These are phyloP conservation scores for Silurus aristotelis DNA, from an alignment of 2,797 vertebrate species.

Conservation along the genomic window DNA sequence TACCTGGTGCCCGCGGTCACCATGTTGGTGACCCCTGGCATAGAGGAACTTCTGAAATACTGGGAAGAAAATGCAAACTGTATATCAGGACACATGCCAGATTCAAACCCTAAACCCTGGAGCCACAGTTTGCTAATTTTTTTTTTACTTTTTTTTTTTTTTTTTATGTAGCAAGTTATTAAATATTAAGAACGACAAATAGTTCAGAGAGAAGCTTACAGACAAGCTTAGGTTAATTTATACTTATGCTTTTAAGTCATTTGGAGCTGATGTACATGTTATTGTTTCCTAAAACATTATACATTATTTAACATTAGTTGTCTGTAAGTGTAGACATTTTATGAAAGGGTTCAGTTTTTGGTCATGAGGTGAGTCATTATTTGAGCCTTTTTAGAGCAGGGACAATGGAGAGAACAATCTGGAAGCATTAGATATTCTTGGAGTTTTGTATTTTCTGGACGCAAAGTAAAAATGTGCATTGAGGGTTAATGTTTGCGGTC, in stretches of 20 bases:
- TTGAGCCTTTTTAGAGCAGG: background rate
- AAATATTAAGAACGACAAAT: background rate
- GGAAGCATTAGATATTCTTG: no score
- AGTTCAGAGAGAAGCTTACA: background rate
- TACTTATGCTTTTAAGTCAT: background rate
- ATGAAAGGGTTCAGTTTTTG: background rate
- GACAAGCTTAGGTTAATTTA: background rate
- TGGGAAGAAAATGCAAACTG: no score
- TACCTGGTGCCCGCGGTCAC: no score
- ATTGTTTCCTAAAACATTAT: background rate
- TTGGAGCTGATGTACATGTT: background rate
- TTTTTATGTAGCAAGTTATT: background rate
- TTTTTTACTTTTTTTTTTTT: no score
- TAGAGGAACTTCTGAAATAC: no score
- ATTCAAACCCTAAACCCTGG: no score
- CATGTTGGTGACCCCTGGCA: no score
- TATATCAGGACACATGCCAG: no score
- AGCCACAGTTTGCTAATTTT: no score
- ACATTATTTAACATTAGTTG: background rate
- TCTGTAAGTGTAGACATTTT: background rate
- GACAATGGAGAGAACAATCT: background rate
- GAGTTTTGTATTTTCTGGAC: background rate
- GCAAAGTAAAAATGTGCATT: background rate
- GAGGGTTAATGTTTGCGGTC: conserved; percentile 63
- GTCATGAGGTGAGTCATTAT: background rate